These are phyloP conservation scores for Varanus komodoensis DNA, from an alignment of 2,113 vertebrate species.

Conservation along the genomic window DNA sequence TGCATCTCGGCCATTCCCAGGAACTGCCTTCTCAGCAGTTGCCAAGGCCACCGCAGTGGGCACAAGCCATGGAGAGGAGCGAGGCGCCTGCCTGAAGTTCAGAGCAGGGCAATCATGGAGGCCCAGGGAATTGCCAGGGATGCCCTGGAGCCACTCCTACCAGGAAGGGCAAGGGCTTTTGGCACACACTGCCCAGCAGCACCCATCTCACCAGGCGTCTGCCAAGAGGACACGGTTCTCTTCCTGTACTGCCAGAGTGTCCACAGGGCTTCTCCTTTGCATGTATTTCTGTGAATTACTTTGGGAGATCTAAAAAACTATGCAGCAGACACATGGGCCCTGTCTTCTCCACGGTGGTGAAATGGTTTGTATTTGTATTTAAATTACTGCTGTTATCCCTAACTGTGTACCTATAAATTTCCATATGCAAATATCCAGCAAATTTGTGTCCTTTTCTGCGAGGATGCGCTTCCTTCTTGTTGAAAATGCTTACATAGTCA, in stretches of 20 bases:
- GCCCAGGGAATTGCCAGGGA: conserved; percentile 47
- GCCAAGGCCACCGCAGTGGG: not conserved
- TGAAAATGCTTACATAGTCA: too few relatives aligned
- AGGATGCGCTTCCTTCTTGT: too few relatives aligned
- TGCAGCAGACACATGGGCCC: too few relatives aligned
- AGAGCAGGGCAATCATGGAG: not conserved
- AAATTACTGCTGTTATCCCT: not conserved
- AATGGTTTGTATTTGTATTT: not conserved
- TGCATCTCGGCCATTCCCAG: too few relatives aligned
- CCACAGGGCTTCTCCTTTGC: not conserved
- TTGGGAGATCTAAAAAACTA: too few relatives aligned
- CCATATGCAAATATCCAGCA: not conserved
- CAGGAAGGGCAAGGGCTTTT: conserved; percentile 35
- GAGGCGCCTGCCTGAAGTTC: conserved; percentile 59
- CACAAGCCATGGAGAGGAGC: conserved; percentile 23
- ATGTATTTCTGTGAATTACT: not conserved
- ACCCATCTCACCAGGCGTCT: conserved; percentile 17
- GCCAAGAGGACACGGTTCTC: not conserved
- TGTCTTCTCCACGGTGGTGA: not conserved
- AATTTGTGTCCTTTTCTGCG: not conserved
- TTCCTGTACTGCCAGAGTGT: not conserved
- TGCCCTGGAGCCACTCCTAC: conserved; percentile 3
- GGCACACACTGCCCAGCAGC: conserved; percentile 15
- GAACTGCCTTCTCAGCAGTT: not conserved
- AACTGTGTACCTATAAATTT: not conserved